Evolutionary conservation across 2,113 vertebrate species (phyloP).

Genomic region (Helogale parvula): DNA sequence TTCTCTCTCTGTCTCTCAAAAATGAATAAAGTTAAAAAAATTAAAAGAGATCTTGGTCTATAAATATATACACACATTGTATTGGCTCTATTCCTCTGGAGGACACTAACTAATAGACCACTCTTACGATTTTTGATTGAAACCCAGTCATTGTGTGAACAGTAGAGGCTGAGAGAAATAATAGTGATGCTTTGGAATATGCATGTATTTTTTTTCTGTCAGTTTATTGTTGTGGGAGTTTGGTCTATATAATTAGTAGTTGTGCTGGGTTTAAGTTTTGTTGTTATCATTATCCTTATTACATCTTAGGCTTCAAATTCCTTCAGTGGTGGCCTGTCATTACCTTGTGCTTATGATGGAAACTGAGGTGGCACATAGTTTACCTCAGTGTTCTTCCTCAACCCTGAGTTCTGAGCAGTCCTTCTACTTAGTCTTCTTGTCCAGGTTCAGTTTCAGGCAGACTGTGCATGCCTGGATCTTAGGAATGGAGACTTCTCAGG

Average conservation of each 20-base stretch:
- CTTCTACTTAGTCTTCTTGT: neutral
- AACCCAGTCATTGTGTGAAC: neutral
- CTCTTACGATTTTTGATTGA: neutral
- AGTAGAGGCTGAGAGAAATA: neutral
- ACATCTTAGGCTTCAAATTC: neutral
- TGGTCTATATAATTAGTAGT: neutral
- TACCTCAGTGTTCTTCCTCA: neutral
- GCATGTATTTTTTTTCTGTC: neutral
- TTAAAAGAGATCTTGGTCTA: neutral
- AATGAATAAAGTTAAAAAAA: no score
- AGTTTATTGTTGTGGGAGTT: neutral
- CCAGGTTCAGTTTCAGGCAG: neutral
- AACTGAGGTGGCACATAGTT: neutral
- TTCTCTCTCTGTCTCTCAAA: no score
- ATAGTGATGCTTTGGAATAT: neutral
- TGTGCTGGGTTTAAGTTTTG: neutral
- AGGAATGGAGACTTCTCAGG: neutral
- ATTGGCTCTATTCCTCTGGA: neutral
- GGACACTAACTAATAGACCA: neutral
- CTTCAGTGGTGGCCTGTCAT: neutral
- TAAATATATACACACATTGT: neutral
- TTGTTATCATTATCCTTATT: neutral
- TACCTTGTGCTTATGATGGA: neutral
- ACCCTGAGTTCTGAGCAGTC: neutral
- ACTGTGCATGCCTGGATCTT: neutral